Conservation (phyloP, 2,797 vertebrate species). For the Melanotaenia pygmaea region DNA sequence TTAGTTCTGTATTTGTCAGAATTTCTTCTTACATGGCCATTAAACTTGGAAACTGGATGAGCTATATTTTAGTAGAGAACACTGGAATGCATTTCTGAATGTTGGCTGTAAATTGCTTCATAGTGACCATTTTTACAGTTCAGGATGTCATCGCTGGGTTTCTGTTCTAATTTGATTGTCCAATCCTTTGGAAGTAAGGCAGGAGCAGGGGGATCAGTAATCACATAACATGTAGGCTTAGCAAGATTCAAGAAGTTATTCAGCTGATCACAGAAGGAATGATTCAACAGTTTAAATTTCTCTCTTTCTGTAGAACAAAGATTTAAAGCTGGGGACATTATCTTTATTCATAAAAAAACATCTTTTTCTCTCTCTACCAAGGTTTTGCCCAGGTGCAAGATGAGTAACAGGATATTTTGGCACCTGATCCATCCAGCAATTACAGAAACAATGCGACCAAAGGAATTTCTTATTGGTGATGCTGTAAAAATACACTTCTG, state of each 20-base stretch:
- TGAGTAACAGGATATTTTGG: conserved; percentile 45
- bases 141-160: conserved; percentile 22
- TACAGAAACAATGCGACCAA: conserved; percentile 11
- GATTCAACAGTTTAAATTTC: conserved; percentile 34
- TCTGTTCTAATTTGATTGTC: conserved; percentile 43
- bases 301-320: conserved; percentile 23
- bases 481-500: conserved; percentile 32
- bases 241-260: conserved; percentile 44
- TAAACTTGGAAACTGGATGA: conserved; percentile 66
- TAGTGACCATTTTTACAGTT: conserved; percentile 34
- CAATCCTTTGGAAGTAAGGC: conserved; percentile 26
- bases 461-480: conserved; percentile 34
- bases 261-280: conserved; percentile 31
- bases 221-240: conserved; percentile 25
- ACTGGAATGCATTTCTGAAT: conserved; percentile 9
- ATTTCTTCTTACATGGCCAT: conserved; percentile 53
- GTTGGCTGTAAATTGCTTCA: conserved; percentile 44
- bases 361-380: conserved; percentile 29
- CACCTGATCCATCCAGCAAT: conserved; percentile 9
- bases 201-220: background rate
- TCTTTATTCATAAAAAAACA: conserved; percentile 23
- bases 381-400: conserved; percentile 33
- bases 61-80: conserved; percentile 51
- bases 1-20: conserved; percentile 73
- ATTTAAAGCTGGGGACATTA: conserved; percentile 45